Evolutionary conservation across 2,888 invertebrate species (phyloP), one percentile per base, ranked within the genome.

Genomic region (Bursaphelenchus okinawaensis): DNA sequence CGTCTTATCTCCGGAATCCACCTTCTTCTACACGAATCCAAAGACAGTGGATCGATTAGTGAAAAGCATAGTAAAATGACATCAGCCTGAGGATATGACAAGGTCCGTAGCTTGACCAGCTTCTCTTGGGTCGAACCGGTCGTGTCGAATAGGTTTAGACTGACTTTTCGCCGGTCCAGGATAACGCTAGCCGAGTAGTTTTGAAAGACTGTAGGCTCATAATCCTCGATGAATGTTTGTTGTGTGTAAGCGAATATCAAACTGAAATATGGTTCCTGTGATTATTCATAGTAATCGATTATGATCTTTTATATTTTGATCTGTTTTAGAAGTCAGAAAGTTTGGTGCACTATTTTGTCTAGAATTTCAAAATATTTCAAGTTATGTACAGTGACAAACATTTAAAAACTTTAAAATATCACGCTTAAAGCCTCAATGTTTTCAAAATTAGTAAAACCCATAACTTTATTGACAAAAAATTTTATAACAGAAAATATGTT

Each of bases 181-280:
- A 65, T 63, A 19, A 77, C 69, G 7, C 67, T 68, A 2, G 75
- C 66, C 8, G 75, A 70, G 71, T 71, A 77, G 59, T 74, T 76
- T 52, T 77, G 73, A 60, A 76, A 75, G 23, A 76, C 76, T 9
- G 77, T 77, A n/a, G 77, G 72, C 23, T 68, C 57, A 62, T 76
- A 77, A 57, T 67, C 64, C 23, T 69, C 71, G 22, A 69, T 55
- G 65, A 77, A 77, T 55, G 75, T 72, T 20, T 24, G 56, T 57
- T 76, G 68, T 19, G 76, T 75, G 68, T 77, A 77, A 52, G 77
- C 73, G 68, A 73, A 71, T 28, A 77, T 71, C 31, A 77, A 62
- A 65, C 77, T 77, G 69, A 56, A 76, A 71, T 16, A n/a, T 7
- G 19, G 20, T n/a, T 4, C 31, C 4, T 8, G 23, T 61, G 9